Evolutionary conservation across 2,113 vertebrate species (phyloP), one percentile per base, ranked within the genome.

Genomic region (Amblyornis subalaris): DNA sequence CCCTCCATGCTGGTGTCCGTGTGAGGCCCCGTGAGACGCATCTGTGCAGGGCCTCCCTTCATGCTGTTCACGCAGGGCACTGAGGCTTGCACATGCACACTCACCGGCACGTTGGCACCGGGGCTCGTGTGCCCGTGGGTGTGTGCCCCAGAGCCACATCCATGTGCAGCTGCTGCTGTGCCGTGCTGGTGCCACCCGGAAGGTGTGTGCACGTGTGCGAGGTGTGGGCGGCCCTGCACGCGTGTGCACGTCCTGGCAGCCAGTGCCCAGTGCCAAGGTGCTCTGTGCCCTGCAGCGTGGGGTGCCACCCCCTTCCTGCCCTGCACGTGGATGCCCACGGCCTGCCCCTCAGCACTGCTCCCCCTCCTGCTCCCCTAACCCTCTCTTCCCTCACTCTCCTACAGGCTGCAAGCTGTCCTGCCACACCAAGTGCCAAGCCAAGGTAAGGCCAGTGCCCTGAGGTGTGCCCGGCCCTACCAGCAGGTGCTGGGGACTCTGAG

Each of bases 401-500:
- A 1, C 82, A 96, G 96, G 96, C 57, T 96, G 95, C 92, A 96
- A 96, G 74, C 96, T 96, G n/a, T 96, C 93, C 66, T 96, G 96
- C 85, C 96, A 96, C 58, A 94, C 92, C 75, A 96, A 96, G 47
- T 96, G 96, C 62, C 92, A 96, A 88, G 75, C 85, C 72, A 96
- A 96, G 96, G 96, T 96, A 96, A 96, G 96, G 50, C 47, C 1
- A 3, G 50, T 2, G 3, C 28, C 33, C 40, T 3, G 7, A 77
- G 26, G 2, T 3, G 4, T 57, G 13, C 33, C 65, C 2, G 2
- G 6, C 24, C 38, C 17, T 45, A 3, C n/a, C 17, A 0, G 9
- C 3, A 8, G 6, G 3, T 29, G 12, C 18, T 1, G 2, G 31
- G 31, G 50, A 51, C 21, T 51, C 7, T 2, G 29, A 57, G 6